Evolutionary conservation across 2,888 invertebrate genomes (phyloP).

Genomic region (Sisyra terminalis): DNA sequence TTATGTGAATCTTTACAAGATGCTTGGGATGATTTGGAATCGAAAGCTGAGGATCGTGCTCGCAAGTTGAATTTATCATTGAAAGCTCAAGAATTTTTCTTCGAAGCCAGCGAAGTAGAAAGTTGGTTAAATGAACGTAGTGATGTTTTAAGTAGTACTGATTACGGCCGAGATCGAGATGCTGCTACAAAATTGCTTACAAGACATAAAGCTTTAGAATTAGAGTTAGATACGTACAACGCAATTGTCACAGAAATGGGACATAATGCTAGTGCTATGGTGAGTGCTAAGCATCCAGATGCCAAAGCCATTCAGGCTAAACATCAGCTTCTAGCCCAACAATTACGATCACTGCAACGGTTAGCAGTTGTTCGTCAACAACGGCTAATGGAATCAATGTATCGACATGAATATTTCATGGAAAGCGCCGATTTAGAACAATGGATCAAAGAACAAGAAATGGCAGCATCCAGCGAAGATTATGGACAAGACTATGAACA

Average conservation of each 20-base stretch:
- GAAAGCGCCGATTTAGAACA: slow-evolving; percentile 81
- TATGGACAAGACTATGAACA: slow-evolving; percentile 92
- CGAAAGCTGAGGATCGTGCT: slow-evolving; percentile 52
- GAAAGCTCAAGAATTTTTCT: slow-evolving; percentile 81
- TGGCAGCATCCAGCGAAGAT: slow-evolving; percentile 79
- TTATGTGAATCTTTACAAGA: slow-evolving; percentile 54
- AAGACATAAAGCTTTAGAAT: slow-evolving; percentile 85
- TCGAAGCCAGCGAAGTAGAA: slow-evolving; percentile 83
- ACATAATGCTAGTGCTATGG: slow-evolving; percentile 66
- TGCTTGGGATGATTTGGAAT: slow-evolving; percentile 58
- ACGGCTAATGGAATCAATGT: slow-evolving; percentile 79
- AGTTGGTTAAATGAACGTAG: slow-evolving; percentile 83
- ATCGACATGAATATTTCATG: slow-evolving; percentile 74
- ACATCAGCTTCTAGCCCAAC: slow-evolving; percentile 58
- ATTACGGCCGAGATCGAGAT: slow-evolving; percentile 79
- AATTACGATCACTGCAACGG: slow-evolving; percentile 65
- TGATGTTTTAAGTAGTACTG: slow-evolving; percentile 62
- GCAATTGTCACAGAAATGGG: slow-evolving; percentile 89
- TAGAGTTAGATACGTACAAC: slow-evolving; percentile 82
- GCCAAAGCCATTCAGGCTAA: slow-evolving; percentile 62
- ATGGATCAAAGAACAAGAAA: slow-evolving; percentile 85
- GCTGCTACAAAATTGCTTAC: slow-evolving; percentile 84
- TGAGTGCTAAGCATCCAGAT: slow-evolving; percentile 66
- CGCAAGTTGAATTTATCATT: slow-evolving; percentile 70
- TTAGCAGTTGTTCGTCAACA: slow-evolving; percentile 64